Conservation (phyloP, 2,797 vertebrate species). For the Alectoris magna region DNA sequence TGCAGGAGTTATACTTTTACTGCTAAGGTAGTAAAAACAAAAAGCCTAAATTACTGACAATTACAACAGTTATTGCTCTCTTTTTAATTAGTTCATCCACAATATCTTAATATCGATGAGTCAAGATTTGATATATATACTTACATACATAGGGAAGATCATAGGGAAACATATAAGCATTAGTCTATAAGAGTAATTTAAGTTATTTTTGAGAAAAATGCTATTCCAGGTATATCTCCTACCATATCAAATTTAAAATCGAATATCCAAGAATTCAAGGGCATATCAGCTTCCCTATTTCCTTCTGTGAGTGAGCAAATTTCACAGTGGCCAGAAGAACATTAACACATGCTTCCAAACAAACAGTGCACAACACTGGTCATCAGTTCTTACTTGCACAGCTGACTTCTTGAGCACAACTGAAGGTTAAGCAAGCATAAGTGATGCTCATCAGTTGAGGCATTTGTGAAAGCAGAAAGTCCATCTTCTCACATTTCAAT, state of each 20-base stretch:
- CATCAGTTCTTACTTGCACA: neutral
- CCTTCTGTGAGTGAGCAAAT: neutral
- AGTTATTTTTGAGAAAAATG: neutral
- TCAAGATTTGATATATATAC: neutral
- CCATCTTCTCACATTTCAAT: constrained; percentile 76
- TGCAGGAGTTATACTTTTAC: constrained; percentile 34
- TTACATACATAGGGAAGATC: neutral
- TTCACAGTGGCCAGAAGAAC: neutral
- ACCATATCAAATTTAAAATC: neutral
- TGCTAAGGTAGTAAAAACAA: neutral
- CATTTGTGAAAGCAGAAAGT: constrained; percentile 71
- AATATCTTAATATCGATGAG: neutral
- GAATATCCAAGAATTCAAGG: neutral
- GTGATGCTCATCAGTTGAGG: constrained; percentile 73
- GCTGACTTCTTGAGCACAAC: constrained; percentile 49
- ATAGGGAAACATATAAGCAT: constrained; percentile 5
- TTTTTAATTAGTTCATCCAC: constrained; percentile 40
- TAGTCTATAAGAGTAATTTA: neutral
- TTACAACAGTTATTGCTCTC: neutral
- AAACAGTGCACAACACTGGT: neutral
- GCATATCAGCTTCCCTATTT: fast-evolving
- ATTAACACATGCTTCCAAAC: neutral
- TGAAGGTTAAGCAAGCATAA: constrained; percentile 77
- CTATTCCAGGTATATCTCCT: neutral
- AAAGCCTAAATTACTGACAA: constrained; percentile 1